Evolutionary conservation across 1,140 invertebrate genomes (phyloP), one percentile per base, ranked within the genome.

Genomic region (Drosophila orena): DNA sequence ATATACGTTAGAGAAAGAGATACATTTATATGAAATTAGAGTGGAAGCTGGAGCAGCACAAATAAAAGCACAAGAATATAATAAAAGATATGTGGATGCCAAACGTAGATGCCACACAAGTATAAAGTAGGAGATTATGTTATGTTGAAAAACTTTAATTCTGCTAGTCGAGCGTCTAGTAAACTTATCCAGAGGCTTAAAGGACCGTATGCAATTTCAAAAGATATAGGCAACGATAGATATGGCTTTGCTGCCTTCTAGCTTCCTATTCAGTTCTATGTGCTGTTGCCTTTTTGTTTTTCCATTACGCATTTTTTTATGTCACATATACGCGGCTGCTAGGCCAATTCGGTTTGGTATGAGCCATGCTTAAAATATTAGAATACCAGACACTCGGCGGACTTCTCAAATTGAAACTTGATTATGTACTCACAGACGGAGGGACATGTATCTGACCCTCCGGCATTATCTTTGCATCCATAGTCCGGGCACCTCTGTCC

Each of bases 321-420:
- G 44, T 27, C 38, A 27, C 52, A 53, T 65, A 46, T 64, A 62
- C 66, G 30, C 50, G 35, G 22, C 5, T 35, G 35, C 44, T 65
- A 57, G 61, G 59, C 59, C 72, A 74, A 75, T 74, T 74, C 38
- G 34, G 15, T 17, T 43, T 30, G 59, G 27, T 34, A 17, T 15
- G 22, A 46, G 50, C 22, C 38, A 47, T 49, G 81, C 81, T 85
- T 81, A 75, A 85, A 88, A 88, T 88, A 81, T 83, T n/a, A n/a
- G n/a, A n/a, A n/a, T n/a, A n/a, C n/a, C 69, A 49, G 68, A 56
- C 81, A 86, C 78, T 76, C 54, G 55, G 55, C 30, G 35, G 70
- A 88, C 77, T 85, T 85, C 86, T 65, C 58, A 64, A 88, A 85
- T 85, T 85, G 81, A 85, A 85, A 85, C 83, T 85, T 88, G 81